Conservation (phyloP, 1,140 invertebrate genomes). For the Nasonia giraulti region DNA sequence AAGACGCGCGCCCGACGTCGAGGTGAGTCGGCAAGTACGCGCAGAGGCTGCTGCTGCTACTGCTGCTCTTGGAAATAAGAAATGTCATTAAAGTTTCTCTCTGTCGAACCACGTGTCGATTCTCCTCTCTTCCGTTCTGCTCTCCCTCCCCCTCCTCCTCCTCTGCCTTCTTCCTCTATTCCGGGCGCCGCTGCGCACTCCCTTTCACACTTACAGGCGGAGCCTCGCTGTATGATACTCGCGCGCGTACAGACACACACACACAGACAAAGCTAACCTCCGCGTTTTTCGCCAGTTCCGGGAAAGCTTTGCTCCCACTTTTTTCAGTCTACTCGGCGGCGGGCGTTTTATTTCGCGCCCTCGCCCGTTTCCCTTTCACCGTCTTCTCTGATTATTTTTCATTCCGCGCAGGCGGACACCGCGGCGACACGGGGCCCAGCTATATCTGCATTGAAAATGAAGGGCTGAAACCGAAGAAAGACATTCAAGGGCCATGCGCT, state of each 20-base stretch:
- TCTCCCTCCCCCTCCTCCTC: conserved; percentile 19
- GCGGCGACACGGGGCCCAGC: conserved; percentile 32
- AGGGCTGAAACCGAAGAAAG: conserved; percentile 4
- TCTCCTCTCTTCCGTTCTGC: conserved; percentile 43
- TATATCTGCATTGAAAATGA: conserved; percentile 59
- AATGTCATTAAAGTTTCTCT: conserved; percentile 64
- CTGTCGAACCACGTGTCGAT: conserved; percentile 55
- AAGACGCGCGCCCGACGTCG: conserved; percentile 46
- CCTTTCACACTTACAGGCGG: no score
- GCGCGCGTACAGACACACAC: no score
- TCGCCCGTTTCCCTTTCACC: background rate
- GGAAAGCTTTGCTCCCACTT: background rate
- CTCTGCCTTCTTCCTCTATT: background rate
- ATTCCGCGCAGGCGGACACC: conserved; percentile 46
- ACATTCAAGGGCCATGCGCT: background rate
- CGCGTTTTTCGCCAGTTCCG: background rate
- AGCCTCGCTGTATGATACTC: no score
- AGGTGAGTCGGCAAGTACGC: conserved; percentile 42
- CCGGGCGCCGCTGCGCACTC: no score
- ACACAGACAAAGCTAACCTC: background rate
- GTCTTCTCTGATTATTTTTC: conserved; percentile 59
- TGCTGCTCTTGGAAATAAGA: conserved; percentile 58
- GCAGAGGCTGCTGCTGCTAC: conserved; percentile 38
- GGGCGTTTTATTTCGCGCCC: background rate
- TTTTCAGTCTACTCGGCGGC: background rate